Evolutionary conservation across 1,140 invertebrate genomes (phyloP).

Genomic region (Bombus pascuorum): DNA sequence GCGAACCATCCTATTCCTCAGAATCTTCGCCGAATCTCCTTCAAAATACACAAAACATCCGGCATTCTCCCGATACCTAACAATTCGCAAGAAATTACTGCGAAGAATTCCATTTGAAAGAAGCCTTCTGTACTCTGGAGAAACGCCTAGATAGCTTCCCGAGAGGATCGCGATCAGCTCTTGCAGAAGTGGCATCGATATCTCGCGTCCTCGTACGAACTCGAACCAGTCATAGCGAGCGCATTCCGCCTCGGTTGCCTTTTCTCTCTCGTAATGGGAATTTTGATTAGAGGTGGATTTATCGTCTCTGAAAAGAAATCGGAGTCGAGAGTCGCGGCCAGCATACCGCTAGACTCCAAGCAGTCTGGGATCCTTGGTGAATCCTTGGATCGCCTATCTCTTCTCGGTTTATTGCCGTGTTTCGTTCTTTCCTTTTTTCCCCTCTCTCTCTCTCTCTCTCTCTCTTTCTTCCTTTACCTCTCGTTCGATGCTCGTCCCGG

Average conservation of each 20-base stretch:
- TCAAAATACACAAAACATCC: not conserved
- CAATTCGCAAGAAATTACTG: not conserved
- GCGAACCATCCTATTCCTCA: too few species aligned
- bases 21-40: too few species aligned
- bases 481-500: conserved; percentile 30
- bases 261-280: conserved; percentile 17
- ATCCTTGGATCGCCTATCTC: conserved; percentile 72
- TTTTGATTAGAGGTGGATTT: conserved; percentile 43
- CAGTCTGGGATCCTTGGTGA: conserved; percentile 78
- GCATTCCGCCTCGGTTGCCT: not conserved
- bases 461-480: conserved; percentile 4
- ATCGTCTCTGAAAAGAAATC: conserved; percentile 42
- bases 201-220: not conserved
- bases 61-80: not conserved
- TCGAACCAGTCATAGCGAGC: not conserved
- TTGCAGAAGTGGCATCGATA: conserved; percentile 10
- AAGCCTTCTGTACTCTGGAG: too few species aligned
- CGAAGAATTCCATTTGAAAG: not conserved
- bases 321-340: conserved; percentile 47
- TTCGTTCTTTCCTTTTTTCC: conserved; percentile 41
- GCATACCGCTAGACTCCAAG: conserved; percentile 79
- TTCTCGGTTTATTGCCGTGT: conserved; percentile 72
- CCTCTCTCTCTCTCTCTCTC: not conserved
- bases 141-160: not conserved
- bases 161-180: not conserved